Base-by-base conservation (phyloP, 1,140 invertebrate species). In the Drosophila equinoxialis region DNA sequence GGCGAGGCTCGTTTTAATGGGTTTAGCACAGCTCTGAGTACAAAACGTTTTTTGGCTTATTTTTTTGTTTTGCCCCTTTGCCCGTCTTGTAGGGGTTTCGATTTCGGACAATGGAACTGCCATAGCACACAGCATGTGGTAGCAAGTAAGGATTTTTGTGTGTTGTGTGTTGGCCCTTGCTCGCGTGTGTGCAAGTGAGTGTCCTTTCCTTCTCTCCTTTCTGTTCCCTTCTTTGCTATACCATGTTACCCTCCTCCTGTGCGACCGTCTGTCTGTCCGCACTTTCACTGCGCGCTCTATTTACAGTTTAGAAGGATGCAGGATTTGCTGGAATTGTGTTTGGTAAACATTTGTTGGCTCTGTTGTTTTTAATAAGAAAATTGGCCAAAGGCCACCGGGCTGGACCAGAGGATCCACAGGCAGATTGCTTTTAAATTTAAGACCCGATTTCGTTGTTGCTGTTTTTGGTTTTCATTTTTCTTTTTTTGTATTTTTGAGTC, bases 281-380 rank as follows among this genome's bases (percentile, higher is more conserved):
- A 87, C 83, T 87, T 87, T 87, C 83, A 80, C 84, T 87, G 79
- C 51, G 65, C 84, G 80, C 77, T 89, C 83, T 89, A 87, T 87
- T 87, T 87, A 87, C 79, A 87, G 84, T 87, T 89, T 83, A 74
- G 68, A 73, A 70, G 58, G 78, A 79, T 68, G 35, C 41, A 51
- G 81, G 81, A 76, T 84, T 85, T 84, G 79, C 73, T 64, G 84
- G 84, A 87, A 89, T 89, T 87, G 84, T 87, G 83, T 87, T 87
- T 87, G 84, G 83, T 87, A 87, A 87, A 87, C 83, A 87, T 83
- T 89, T 76, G 71, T 83, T 79, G 83, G 78, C 84, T 89, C 83
- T 83, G 79, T 87, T 87, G 79, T 87, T 87, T 89, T 87, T 87
- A 87, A 87, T 87, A 87, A 87, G 83, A 87, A 87, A 87, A 87